These are phyloP conservation scores for Eudemis profundana DNA, from an alignment of 2,888 invertebrate genomes.

Conservation along the genomic window DNA sequence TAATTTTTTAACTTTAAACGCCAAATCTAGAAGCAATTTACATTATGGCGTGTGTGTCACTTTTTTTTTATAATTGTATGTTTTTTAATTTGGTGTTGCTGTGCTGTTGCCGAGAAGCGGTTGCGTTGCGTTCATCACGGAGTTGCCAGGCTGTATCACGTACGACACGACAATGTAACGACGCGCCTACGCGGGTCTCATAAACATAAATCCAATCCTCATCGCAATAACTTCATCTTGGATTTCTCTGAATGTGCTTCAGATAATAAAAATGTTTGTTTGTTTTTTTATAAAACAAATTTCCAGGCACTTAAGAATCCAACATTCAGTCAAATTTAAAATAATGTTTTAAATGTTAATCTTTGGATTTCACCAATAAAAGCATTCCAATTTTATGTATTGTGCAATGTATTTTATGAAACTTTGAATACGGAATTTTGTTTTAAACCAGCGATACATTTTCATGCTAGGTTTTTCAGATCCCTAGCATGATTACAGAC, in stretches of 20 bases:
- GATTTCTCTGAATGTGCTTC: not conserved
- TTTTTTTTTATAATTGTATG: constrained; percentile 72
- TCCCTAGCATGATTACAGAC: constrained; percentile 6
- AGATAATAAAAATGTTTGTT: not conserved
- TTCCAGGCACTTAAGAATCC: not conserved
- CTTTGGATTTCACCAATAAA: not conserved
- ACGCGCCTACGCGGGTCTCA: too few species aligned
- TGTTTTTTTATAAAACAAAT: not conserved
- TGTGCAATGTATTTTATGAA: not conserved
- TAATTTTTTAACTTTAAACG: constrained; percentile 78
- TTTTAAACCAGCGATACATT: not conserved
- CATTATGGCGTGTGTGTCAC: constrained; percentile 86
- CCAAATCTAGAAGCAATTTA: constrained; percentile 84
- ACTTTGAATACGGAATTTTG: too few species aligned
- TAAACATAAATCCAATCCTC: not conserved
- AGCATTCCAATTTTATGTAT: not conserved
- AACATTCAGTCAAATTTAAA: not conserved
- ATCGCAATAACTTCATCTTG: not conserved
- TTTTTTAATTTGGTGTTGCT: constrained; percentile 66
- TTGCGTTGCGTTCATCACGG: constrained; percentile 23
- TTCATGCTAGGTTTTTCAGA: not conserved
- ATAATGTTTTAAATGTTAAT: not conserved
- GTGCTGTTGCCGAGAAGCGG: constrained; percentile 58
- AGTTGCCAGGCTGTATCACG: constrained; percentile 29
- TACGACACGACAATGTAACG: not conserved